These are phyloP conservation scores for Hedya salicella DNA, from an alignment of 2,888 invertebrate species.

Conservation along the genomic window DNA sequence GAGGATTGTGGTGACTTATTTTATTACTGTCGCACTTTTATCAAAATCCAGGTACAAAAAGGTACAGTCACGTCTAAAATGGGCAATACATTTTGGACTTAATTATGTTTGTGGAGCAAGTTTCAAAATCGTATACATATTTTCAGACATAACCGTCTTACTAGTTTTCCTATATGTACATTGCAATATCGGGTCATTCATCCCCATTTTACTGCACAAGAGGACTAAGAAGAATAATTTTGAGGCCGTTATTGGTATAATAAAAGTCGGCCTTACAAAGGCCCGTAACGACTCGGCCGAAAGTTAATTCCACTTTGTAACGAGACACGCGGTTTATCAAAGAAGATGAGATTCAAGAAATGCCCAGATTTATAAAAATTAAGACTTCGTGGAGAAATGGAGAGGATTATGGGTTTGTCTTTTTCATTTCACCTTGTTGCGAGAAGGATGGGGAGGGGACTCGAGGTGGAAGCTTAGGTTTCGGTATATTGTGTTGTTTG, in stretches of 20 bases:
- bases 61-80: too few species aligned
- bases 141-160: too few species aligned
- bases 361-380: conserved; percentile 34
- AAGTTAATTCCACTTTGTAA: conserved; percentile 30
- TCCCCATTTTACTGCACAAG: background rate
- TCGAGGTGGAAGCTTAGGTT: conserved; percentile 1
- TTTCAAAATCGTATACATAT: too few species aligned
- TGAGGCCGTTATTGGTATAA: background rate
- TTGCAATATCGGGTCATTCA: too few species aligned
- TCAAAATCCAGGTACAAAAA: too few species aligned
- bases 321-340: conserved; percentile 33
- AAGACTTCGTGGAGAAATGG: conserved; percentile 35
- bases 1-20: too few species aligned
- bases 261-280: background rate
- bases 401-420: conserved; percentile 31
- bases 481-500: conserved; percentile 16
- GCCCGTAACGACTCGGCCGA: conserved; percentile 1
- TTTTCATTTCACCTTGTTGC: conserved; percentile 16
- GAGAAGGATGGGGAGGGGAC: conserved; percentile 14
- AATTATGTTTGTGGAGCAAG: too few species aligned
- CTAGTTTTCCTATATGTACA: too few species aligned
- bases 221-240: background rate
- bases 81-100: too few species aligned
- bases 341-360: conserved; percentile 32
- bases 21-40: too few species aligned